phyloP scores from a whole-genome alignment of 2,888 invertebrate genomes.

The Lobophora halterata region DNA sequence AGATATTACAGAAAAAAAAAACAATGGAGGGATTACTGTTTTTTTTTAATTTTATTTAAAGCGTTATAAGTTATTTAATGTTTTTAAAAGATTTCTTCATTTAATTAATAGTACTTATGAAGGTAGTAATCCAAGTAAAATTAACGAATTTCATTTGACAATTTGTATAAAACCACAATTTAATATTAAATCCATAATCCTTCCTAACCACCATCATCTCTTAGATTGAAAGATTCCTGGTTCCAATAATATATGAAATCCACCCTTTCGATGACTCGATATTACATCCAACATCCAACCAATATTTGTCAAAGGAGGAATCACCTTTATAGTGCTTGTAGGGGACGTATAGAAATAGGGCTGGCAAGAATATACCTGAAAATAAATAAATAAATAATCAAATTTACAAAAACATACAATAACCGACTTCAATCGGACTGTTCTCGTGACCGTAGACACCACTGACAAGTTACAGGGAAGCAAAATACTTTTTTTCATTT shows the following conservation, averaged over 20 bases:
- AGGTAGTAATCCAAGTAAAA: conserved; percentile 19
- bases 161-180: conserved; percentile 19
- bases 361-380: not conserved
- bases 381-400: too few relatives aligned
- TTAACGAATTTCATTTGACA: conserved; percentile 19
- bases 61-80: too few relatives aligned
- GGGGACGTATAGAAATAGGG: conserved; percentile 2
- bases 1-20: too few relatives aligned
- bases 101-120: too few relatives aligned
- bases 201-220: conserved; percentile 28
- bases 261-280: conserved; percentile 42
- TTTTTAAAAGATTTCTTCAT: too few relatives aligned
- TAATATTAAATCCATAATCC: conserved; percentile 28
- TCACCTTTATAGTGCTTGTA: conserved; percentile 41
- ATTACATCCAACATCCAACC: conserved; percentile 58
- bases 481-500: too few relatives aligned
- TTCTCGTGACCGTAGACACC: too few relatives aligned
- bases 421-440: too few relatives aligned
- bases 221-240: conserved; percentile 33
- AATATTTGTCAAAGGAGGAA: conserved; percentile 68
- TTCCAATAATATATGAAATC: conserved; percentile 54
- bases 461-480: too few relatives aligned
- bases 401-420: too few relatives aligned
- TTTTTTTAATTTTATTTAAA: too few relatives aligned
- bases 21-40: too few relatives aligned